These are phyloP conservation scores for Anastrepha obliqua DNA, from an alignment of 1,140 invertebrate genomes.

Conservation along the genomic window DNA sequence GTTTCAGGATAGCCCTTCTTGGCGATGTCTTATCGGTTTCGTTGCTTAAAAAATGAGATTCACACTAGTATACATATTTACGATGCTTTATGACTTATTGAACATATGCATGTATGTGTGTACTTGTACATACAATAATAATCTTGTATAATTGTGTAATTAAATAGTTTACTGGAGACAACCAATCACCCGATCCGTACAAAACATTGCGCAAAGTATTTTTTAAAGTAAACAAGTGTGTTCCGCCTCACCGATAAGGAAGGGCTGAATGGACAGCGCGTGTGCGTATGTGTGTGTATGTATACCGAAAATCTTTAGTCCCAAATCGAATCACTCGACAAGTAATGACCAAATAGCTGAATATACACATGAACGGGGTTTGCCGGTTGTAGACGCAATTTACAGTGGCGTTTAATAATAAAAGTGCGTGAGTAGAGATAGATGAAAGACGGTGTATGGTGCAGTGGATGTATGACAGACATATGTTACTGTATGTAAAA, in stretches of 20 bases:
- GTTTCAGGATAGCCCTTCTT: background rate
- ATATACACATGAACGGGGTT: background rate
- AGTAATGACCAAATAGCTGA: background rate
- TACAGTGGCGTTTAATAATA: background rate
- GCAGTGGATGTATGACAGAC: too few species aligned
- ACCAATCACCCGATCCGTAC: background rate
- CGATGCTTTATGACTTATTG: too few species aligned
- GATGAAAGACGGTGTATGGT: background rate
- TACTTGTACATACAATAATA: background rate
- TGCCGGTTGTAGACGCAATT: slow-evolving; percentile 2
- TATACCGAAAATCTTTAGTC: background rate
- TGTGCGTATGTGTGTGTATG: background rate
- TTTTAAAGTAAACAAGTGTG: slow-evolving; percentile 21
- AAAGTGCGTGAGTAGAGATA: background rate
- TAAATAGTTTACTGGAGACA: slow-evolving; percentile 30
- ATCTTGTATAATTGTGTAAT: background rate
- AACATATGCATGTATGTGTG: background rate
- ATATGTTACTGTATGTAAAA: too few species aligned
- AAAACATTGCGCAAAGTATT: slow-evolving; percentile 41
- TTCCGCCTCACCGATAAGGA: background rate
- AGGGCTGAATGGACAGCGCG: background rate
- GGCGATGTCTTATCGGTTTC: background rate
- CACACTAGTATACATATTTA: background rate
- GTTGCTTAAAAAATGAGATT: slow-evolving; percentile 25
- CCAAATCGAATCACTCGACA: background rate